Conservation (phyloP, 2,113 vertebrate species). For the Microcebus lehilahytsara region DNA sequence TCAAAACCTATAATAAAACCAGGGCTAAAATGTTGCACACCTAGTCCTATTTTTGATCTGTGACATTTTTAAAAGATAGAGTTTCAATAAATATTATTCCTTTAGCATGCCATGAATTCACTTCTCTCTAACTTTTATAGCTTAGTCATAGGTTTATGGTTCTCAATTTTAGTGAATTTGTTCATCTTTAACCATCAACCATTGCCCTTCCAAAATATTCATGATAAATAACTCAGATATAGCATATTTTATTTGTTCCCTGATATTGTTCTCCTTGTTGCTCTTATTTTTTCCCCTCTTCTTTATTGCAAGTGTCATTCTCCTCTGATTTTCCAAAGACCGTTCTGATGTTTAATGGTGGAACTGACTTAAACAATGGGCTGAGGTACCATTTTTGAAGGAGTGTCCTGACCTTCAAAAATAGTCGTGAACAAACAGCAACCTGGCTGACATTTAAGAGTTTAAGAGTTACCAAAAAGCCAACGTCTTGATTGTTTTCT, state of each 20-base stretch:
- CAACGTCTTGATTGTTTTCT: neutral
- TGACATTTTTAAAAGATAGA: constrained; percentile 29
- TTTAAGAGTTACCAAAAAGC: constrained; percentile 23
- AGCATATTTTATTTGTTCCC: neutral
- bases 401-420: neutral
- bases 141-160: constrained; percentile 3
- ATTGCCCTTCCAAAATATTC: constrained; percentile 23
- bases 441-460: constrained; percentile 17
- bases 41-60: constrained; percentile 27
- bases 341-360: neutral
- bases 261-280: neutral
- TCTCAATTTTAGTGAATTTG: constrained; percentile 45
- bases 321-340: neutral
- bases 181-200: constrained; percentile 9
- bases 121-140: constrained; percentile 19
- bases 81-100: constrained; percentile 62
- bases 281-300: neutral
- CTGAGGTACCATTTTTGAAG: neutral
- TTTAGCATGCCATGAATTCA: constrained; percentile 47
- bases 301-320: neutral
- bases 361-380: neutral
- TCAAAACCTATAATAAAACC: constrained; percentile 40
- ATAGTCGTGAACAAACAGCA: neutral
- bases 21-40: constrained; percentile 31
- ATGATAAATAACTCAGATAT: neutral